Evolutionary conservation across 2,888 invertebrate genomes (phyloP).

Genomic region (Drosophila maculinotata): DNA sequence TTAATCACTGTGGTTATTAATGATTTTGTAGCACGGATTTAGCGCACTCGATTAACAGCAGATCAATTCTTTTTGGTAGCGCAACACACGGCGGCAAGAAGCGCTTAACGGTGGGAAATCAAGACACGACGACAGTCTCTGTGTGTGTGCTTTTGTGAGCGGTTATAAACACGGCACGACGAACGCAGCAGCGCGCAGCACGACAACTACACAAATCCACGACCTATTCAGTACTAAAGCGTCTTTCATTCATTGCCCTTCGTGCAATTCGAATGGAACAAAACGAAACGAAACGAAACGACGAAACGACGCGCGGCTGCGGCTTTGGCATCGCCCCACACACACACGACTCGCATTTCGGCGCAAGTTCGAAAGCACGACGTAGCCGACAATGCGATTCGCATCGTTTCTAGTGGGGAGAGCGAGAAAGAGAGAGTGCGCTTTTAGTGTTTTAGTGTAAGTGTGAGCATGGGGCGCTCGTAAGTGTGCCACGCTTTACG

Average conservation of each 20-base stretch:
- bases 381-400: constrained; percentile 18
- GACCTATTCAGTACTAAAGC: constrained; percentile 85
- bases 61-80: constrained; percentile 19
- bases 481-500: constrained; percentile 64
- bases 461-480: constrained; percentile 15
- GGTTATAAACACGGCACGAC: constrained; percentile 48
- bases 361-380: constrained; percentile 50
- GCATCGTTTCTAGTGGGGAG: background rate
- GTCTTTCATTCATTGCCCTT: constrained; percentile 79
- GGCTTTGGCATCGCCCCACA: constrained; percentile 20
- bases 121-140: constrained; percentile 43
- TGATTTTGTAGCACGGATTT: constrained; percentile 44
- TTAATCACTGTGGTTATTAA: constrained; percentile 55
- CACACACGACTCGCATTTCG: constrained; percentile 32
- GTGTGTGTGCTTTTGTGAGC: constrained; percentile 31
- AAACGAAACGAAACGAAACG: constrained; percentile 16
- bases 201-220: constrained; percentile 85
- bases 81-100: constrained; percentile 6
- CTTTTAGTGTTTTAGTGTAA: constrained; percentile 10
- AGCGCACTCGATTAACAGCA: constrained; percentile 43
- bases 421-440: background rate
- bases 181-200: constrained; percentile 43
- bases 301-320: constrained; percentile 19
- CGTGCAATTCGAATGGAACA: constrained; percentile 60
- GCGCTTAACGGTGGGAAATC: constrained; percentile 24